phyloP scores from a whole-genome alignment of 2,888 invertebrate species.

The Ferrisia virgata region DNA sequence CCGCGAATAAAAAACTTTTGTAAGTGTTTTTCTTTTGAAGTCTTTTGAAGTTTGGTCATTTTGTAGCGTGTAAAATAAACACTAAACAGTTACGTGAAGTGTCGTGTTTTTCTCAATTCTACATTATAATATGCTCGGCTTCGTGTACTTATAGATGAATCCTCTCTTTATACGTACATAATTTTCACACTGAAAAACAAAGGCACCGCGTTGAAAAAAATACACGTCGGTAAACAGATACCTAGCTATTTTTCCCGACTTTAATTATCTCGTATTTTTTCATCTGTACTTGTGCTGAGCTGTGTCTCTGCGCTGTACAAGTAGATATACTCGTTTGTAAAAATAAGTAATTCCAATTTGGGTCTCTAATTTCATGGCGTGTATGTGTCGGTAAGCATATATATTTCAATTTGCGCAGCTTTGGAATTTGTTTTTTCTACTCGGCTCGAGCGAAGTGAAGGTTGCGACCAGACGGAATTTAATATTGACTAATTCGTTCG shows the following conservation, averaged over 20 bases:
- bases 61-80: not conserved
- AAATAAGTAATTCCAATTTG: not conserved
- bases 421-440: not conserved
- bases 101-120: not conserved
- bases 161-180: not conserved
- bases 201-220: not conserved
- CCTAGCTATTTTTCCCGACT: not conserved
- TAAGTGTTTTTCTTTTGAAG: not conserved
- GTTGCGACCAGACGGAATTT: not conserved
- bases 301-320: too few relatives aligned
- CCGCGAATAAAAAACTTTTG: not conserved
- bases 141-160: not conserved
- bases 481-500: constrained; percentile 1
- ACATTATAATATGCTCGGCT: too few relatives aligned
- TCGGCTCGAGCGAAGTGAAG: not conserved
- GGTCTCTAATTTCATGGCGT: too few relatives aligned
- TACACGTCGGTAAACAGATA: too few relatives aligned
- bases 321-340: not conserved
- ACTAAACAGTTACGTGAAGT: not conserved
- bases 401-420: not conserved
- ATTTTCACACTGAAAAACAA: not conserved
- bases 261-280: not conserved
- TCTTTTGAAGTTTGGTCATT: not conserved
- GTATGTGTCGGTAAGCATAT: too few relatives aligned
- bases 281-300: too few relatives aligned